Evolutionary conservation across 2,113 vertebrate species (phyloP).

Genomic region (Tenrec ecaudatus): DNA sequence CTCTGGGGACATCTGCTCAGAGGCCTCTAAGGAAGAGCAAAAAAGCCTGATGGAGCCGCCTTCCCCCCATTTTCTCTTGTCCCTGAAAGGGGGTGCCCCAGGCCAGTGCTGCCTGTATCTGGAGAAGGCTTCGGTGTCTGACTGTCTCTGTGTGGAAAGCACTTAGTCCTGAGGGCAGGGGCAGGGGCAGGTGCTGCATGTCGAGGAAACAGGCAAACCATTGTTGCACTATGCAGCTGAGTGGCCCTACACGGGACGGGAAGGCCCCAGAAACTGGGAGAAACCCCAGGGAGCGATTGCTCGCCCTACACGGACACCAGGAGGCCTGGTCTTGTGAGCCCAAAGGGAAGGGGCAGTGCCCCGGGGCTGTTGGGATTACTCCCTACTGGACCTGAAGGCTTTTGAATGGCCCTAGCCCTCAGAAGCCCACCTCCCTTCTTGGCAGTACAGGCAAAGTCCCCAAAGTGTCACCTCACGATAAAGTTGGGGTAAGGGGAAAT

Average conservation of each 20-base stretch:
- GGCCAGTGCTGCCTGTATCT: not conserved
- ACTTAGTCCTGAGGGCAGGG: not conserved
- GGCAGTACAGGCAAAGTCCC: not conserved
- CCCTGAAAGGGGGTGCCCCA: not conserved
- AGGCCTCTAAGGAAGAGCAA: not conserved
- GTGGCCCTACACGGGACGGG: too few relatives aligned
- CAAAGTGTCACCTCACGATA: not conserved
- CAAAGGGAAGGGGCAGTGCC: not conserved
- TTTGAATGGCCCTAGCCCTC: not conserved
- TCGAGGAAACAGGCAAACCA: slow-evolving; percentile 13
- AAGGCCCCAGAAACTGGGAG: not conserved
- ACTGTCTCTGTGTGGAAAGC: not conserved
- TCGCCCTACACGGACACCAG: not conserved
- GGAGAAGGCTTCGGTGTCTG: not conserved
- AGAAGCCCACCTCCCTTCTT: not conserved
- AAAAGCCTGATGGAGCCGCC: not conserved
- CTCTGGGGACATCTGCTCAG: not conserved
- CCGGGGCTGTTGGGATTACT: not conserved
- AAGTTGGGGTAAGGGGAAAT: not conserved
- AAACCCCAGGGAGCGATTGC: not conserved
- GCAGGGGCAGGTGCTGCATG: not conserved
- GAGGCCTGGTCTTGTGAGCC: not conserved
- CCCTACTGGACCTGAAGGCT: not conserved
- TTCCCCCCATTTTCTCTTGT: not conserved
- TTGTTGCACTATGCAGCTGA: not conserved